Evolutionary conservation across 1,140 invertebrate species (phyloP).

Genomic region (Neodiprion fabricii): DNA sequence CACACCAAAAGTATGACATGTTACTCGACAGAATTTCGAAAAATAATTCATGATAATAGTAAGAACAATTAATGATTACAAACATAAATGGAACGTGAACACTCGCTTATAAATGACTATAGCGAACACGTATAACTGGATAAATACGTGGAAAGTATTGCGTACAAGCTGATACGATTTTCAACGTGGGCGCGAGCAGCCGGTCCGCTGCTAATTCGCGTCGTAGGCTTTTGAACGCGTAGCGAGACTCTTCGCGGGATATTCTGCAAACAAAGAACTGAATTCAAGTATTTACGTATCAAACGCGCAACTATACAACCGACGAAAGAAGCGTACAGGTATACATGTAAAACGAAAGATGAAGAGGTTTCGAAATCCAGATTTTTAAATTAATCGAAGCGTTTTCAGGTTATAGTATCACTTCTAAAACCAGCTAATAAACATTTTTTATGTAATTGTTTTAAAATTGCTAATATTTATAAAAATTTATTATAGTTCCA

Average conservation of each 20-base stretch:
- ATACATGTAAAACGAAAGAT: not conserved
- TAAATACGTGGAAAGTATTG: not conserved
- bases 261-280: not conserved
- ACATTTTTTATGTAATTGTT: no score
- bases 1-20: no score
- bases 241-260: not conserved
- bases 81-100: not conserved
- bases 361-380: no score
- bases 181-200: not conserved
- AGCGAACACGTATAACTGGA: not conserved
- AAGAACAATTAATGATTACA: no score
- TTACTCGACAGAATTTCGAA: no score
- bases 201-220: not conserved
- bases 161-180: not conserved
- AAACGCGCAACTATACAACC: not conserved
- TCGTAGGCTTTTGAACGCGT: not conserved
- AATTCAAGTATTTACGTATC: not conserved
- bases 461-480: no score
- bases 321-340: no score
- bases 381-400: no score
- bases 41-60: no score
- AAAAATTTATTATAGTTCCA: no score
- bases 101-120: not conserved
- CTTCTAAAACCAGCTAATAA: no score
- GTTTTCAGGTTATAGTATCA: no score